Evolutionary conservation across 1,140 invertebrate species (phyloP), one percentile per base, ranked within the genome.

Genomic region (Cydia fagiglandana): DNA sequence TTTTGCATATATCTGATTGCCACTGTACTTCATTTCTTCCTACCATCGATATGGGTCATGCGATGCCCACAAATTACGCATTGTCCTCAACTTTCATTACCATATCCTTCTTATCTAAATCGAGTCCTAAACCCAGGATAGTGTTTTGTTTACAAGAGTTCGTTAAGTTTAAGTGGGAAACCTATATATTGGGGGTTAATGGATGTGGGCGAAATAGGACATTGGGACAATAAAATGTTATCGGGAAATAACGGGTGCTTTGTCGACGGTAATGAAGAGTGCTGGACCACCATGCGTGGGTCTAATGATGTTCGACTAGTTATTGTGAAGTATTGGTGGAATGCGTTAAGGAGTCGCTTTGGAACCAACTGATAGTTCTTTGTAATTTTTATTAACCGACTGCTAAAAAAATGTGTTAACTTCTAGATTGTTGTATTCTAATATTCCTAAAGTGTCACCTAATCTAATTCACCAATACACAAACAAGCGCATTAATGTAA

Each of bases 161-260:
- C 28, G 30, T 34, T 28, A 64, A 56, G 15, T 70, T 15, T 9
- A 70, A 70, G 66, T 70, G 66, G 66, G 34, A 68, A 38, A 73
- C 73, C 77, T 66, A 78, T 81, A 82, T 61, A 78, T 78, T 81
- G 81, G 56, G 76, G 73, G 28, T 50, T 86, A 86, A 88, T 87
- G 84, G 80, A 82, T 24, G 53, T 56, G 34, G 30, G 34, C 7
- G 66, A 70, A 41, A 70, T 70, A 70, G 66, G 66, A 76, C 74
- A 78, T 81, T 85, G 79, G 80, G 79, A 85, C 83, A 84, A 87
- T 88, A 89, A 89, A 88, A 84, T 17, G 78, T 83, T 88, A 88
- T 88, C 85, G 74, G 17, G 17, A 75, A 34, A 74, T 79, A 78
- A 81, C 79, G 56, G 64, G 64, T 73, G 75, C 76, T 81, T 81